A percentile compares a stretch with the other conserved stretches of the same genome.
Evolutionary conservation across 2,888 invertebrate species (phyloP).

Genomic region (Ditylenchus weischeri): DNA sequence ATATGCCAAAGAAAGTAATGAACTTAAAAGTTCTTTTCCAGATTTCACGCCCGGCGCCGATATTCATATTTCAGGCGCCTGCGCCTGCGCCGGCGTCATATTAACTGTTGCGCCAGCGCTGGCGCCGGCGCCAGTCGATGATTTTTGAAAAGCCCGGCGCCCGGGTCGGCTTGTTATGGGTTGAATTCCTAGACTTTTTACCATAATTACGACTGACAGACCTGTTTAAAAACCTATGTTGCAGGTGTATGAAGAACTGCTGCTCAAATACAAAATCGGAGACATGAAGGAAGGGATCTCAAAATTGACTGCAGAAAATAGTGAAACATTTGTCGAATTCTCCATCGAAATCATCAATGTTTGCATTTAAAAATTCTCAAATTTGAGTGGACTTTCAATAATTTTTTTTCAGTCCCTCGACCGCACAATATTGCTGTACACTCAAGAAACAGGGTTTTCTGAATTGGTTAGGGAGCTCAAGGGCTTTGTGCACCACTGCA

Average conservation of each 20-base stretch:
- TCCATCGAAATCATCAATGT: slow-evolving; percentile 42
- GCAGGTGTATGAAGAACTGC: slow-evolving; percentile 39
- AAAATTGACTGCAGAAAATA: slow-evolving; percentile 19
- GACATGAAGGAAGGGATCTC: slow-evolving; percentile 32
- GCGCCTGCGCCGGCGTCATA: no score
- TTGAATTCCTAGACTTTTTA: no score
- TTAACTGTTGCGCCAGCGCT: no score
- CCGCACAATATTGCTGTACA: slow-evolving; percentile 43
- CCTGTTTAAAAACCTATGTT: not conserved
- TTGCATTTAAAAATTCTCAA: not conserved
- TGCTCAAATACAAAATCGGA: slow-evolving; percentile 37
- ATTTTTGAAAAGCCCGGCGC: no score
- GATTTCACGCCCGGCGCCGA: no score
- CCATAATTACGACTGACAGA: no score
- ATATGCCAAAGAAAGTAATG: no score
- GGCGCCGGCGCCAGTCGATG: no score
- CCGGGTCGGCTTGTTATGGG: no score
- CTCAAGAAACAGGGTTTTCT: slow-evolving; percentile 39
- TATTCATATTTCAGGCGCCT: no score
- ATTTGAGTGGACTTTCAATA: no score
- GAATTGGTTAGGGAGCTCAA: slow-evolving; percentile 40
- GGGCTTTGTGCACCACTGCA: slow-evolving; percentile 43
- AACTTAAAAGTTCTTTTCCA: no score
- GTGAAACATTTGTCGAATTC: slow-evolving; percentile 36
- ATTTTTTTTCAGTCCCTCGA: slow-evolving; percentile 39